These are phyloP conservation scores for Atherix ibis DNA, from an alignment of 2,888 invertebrate genomes.

Conservation along the genomic window DNA sequence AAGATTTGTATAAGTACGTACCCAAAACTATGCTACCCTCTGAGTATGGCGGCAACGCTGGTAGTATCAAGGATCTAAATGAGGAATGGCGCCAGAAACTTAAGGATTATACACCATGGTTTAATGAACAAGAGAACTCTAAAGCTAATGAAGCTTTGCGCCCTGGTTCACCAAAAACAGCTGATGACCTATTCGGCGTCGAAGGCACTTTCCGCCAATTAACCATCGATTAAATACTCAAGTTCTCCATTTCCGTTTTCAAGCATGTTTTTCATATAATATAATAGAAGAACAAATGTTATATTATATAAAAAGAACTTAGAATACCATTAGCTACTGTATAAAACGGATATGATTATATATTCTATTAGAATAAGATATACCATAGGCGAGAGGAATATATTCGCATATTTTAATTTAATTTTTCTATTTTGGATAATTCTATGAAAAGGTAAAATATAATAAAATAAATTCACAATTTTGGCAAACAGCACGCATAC, in stretches of 20 bases:
- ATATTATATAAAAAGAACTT: too few species aligned
- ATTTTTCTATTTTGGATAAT: too few species aligned
- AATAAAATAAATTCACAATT: too few species aligned
- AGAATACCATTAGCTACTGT: too few species aligned
- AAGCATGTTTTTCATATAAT: neutral
- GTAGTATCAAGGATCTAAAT: slow-evolving; percentile 53
- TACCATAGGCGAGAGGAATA: too few species aligned
- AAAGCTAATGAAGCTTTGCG: slow-evolving; percentile 67
- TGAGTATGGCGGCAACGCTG: slow-evolving; percentile 72
- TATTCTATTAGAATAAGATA: too few species aligned
- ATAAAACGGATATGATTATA: too few species aligned
- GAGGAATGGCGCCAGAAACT: slow-evolving; percentile 65
- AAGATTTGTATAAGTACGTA: slow-evolving; percentile 59
- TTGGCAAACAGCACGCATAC: too few species aligned
- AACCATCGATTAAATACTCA: slow-evolving; percentile 48
- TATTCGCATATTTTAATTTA: too few species aligned
- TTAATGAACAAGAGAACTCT: slow-evolving; percentile 58
- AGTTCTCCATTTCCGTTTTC: too few species aligned
- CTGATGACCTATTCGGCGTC: slow-evolving; percentile 75
- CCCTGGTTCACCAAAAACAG: slow-evolving; percentile 71
- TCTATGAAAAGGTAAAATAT: too few species aligned
- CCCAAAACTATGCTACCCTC: slow-evolving; percentile 65
- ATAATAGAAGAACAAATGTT: too few species aligned
- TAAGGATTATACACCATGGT: slow-evolving; percentile 64
- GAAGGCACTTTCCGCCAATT: slow-evolving; percentile 79